phyloP scores from a whole-genome alignment of 37 sponge, comb jelly and placozoan species.

The Amphimedon queenslandica region DNA sequence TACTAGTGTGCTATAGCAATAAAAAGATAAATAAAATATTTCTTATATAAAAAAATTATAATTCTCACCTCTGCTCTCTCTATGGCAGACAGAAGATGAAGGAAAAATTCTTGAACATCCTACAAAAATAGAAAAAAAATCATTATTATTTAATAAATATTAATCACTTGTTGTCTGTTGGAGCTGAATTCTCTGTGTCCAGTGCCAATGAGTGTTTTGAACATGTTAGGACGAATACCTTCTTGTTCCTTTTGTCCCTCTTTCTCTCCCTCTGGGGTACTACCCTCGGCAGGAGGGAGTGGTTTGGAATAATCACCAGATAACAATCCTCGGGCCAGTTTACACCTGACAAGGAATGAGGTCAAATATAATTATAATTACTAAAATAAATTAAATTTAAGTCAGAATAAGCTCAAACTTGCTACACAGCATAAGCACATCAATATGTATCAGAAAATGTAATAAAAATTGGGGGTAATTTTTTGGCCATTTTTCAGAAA shows the following conservation, averaged over 20 bases:
- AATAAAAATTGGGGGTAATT: too few species aligned
- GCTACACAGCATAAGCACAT: too few species aligned
- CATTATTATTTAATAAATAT: neutral
- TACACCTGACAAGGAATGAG: too few species aligned
- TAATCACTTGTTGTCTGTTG: conserved; percentile 62
- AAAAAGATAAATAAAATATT: neutral
- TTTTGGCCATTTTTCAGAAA: too few species aligned
- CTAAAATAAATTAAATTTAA: neutral
- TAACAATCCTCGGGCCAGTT: conserved; percentile 60
- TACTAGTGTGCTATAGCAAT: neutral
- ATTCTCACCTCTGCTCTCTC: conserved; percentile 49
- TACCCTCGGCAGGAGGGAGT: conserved; percentile 4
- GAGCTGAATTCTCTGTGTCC: conserved; percentile 90
- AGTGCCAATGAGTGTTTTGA: conserved; percentile 78
- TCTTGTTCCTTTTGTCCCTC: conserved; percentile 24
- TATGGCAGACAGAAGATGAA: conserved; percentile 66
- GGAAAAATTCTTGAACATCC: conserved; percentile 87
- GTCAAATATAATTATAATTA: neutral
- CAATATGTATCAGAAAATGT: too few species aligned
- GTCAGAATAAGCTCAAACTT: too few species aligned
- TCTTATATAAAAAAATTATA: neutral
- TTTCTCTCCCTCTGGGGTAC: neutral
- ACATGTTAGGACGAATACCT: conserved; percentile 63
- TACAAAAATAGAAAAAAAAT: conserved; percentile 1
- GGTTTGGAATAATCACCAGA: conserved; percentile 74